Evolutionary conservation across 2,888 invertebrate genomes (phyloP), one percentile per base, ranked within the genome.

Genomic region (Petrolisthes cinctipes): DNA sequence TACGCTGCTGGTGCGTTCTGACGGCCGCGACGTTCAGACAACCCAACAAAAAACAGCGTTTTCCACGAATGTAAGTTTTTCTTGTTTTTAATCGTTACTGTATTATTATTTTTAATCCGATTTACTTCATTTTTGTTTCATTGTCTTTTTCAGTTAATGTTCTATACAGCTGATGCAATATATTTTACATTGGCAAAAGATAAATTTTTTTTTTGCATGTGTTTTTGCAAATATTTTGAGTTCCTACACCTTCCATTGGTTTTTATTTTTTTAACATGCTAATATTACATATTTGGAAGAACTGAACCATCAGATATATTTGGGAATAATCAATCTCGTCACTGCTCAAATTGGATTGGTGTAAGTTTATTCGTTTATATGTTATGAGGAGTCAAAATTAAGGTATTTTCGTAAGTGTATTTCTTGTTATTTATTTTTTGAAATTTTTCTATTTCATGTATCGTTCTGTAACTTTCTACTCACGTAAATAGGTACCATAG

Each of bases 301-400:
- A 73, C 7, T 73, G 20, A 6, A n/a, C 73, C n/a, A 11, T 73
- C 7, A 73, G 20, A 14, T 7, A 14, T 73, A 73, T 73, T 73
- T 73, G 73, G 73, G 73, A 73, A 73, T 73, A n/a, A 73, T 73
- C 73, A 73, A 73, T 73, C 73, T 73, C 73, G n/a, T 73, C 73
- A 73, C 73, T 73, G 73, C 5, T 73, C 20, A n/a, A 14, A 14
- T n/a, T 73, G 11, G 7, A 73, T 14, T 73, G 73, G 73, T 61
- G 14, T 61, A 61, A 14, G 61, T 73, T 73, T 14, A 73, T 73
- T 73, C 7, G 73, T 73, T 73, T 73, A 14, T 76, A 76, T 5
- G 76, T 76, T 23, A 5, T 37, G n/a, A n/a, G n/a, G 76, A 4
- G 37, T 76, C 6, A 51, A 76, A 76, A 17, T 76, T 76, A 37